Conservation (phyloP, 2,888 invertebrate genomes). For the Drosophila yooni region DNA sequence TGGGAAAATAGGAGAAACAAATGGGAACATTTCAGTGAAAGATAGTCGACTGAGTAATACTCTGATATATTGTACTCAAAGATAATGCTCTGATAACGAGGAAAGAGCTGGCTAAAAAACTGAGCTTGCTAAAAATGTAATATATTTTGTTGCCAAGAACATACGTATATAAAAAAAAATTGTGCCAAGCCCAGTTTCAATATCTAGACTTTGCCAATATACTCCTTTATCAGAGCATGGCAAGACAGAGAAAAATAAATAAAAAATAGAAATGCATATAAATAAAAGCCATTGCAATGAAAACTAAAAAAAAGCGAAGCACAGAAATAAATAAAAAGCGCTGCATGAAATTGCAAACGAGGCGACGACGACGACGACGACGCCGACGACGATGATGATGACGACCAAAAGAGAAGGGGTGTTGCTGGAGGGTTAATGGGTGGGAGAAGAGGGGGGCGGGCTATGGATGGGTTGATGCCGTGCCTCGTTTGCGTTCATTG, state of each 20-base stretch:
- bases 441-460: background rate
- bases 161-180: background rate
- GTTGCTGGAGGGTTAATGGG: background rate
- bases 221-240: background rate
- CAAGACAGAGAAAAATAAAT: conserved; percentile 2
- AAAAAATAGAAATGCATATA: conserved; percentile 14
- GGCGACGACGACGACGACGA: conserved; percentile 44
- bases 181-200: background rate
- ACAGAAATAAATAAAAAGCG: conserved; percentile 39
- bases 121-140: background rate
- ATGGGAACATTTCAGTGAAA: background rate
- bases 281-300: conserved; percentile 52
- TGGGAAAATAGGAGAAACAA: conserved; percentile 52
- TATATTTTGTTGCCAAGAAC: background rate
- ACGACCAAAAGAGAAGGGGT: background rate
- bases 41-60: background rate
- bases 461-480: conserved; percentile 13
- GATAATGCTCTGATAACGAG: background rate
- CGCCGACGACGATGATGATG: conserved; percentile 29
- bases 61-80: background rate
- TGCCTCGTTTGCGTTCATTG: conserved; percentile 77
- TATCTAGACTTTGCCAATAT: background rate
- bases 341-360: conserved; percentile 67
- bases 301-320: conserved; percentile 31
- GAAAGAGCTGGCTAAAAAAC: background rate